Base-by-base conservation (phyloP, 2,888 invertebrate genomes). In the Hirtodrosophila histrioides region DNA sequence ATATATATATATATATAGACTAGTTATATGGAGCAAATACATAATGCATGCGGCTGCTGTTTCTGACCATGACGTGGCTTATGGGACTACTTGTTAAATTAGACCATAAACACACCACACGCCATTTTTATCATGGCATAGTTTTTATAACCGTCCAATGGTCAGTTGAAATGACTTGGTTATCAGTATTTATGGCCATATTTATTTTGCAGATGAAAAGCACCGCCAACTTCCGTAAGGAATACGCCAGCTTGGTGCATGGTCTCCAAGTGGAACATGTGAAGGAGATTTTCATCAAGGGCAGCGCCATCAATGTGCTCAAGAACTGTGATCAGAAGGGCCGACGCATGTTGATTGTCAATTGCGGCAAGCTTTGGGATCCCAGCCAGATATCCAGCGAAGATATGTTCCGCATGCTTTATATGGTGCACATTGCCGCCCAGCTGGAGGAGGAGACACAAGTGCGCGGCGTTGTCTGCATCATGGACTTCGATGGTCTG, bases 401-500 rank as follows among this genome's bases (percentile, higher is more conserved):
- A 87, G 95, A 96, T 89, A 90, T 97, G 79, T 96, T 97, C 92
- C 93, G 95, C 72, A 92, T 96, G 85, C 95, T 97, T 89, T 97
- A 96, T 90, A 92, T 96, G 83, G 78, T 97, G 72, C 97, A 97
- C 90, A 93, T 95, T 83, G 94, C 95, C 0, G 96, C 97, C n/a
- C 93, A 95, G 84, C 82, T 94, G 70, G 96, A 96, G 89, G 95
- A 95, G 0, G 95, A 95, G 91, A 95, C 95, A 0, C 96, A 96
- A 91, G 94, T 97, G n/a, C 93, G 94, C 36, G 97, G 97, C 17
- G 94, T 94, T 5, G 95, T 97, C 8, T 96, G 96, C 17, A 92
- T 97, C 67, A 96, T 97, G 95, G 96, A 97, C 91, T 97, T 96
- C 90, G 93, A 96, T 75, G 94, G 95, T 6, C 92, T 97, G 88